Base-by-base conservation (phyloP, 2,888 invertebrate species). In the Drosophila silvestris region DNA sequence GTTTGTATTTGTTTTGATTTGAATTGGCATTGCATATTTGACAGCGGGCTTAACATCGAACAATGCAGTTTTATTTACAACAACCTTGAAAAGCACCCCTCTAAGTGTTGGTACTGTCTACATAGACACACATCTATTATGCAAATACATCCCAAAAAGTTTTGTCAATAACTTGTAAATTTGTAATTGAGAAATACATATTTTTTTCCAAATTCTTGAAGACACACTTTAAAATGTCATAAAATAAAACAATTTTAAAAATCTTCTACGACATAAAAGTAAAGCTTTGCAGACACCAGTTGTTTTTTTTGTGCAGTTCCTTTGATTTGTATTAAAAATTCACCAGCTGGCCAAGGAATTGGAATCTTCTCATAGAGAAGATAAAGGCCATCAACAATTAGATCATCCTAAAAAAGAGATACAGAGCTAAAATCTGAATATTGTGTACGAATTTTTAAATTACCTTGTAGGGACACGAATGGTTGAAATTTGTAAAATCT, bases 1-100 rank as follows among this genome's bases (percentile, higher is more conserved):
- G 10, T 83, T 83, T 59, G 30, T 61, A 30, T 67, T 71, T 70
- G 56, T 44, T 72, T 63, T 76, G 65, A 84, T 82, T 82, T 80
- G 68, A 79, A 78, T 62, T 79, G 74, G 50, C 83, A 82, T 57
- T 80, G 72, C 80, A 53, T 53, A 76, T 72, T 62, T 68, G 70
- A 63, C 67, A 78, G 22, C 51, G 22, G 30, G 30, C 33, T 14
- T 12, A 37, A 28, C 39, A 68, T 19, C 54, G 37, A 65, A 74
- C 79, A 89, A 79, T 74, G 74, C 73, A 72, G 58, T 64, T 71
- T 12, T 12, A 35, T 39, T 26, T 26, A 37, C 19, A 7, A 14
- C 3, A 47, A 47, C 7, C 44, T 22, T 22, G 4, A 7, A 22
- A 22, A 22, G 22, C 22, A 2, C 14, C 22, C 22, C 44, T 44